These are phyloP conservation scores for Strix aluco DNA, from an alignment of 2,113 vertebrate species.

Conservation along the genomic window DNA sequence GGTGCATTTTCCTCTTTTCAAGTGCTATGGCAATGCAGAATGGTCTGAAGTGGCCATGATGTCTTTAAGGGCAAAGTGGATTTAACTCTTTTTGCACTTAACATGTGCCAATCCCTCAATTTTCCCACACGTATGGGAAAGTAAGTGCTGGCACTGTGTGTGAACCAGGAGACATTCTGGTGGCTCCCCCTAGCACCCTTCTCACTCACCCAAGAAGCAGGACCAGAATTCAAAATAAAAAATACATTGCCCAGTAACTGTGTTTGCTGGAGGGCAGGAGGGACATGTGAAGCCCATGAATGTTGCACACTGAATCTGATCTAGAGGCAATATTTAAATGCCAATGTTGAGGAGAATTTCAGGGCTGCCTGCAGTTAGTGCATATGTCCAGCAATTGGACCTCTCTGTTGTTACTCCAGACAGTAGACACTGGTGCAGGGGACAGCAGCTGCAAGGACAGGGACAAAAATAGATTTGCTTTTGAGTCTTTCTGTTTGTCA, in stretches of 20 bases:
- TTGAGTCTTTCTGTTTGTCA: neutral
- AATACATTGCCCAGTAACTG: neutral
- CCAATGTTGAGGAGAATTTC: neutral
- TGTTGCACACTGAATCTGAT: neutral
- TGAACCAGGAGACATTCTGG: neutral
- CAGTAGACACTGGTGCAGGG: neutral
- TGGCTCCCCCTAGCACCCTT: neutral
- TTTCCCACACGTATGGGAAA: neutral
- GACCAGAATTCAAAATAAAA: neutral
- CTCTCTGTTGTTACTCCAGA: neutral
- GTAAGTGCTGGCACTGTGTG: neutral
- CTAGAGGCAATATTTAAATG: neutral
- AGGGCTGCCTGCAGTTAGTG: neutral
- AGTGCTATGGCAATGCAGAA: neutral
- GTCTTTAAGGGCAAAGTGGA: neutral
- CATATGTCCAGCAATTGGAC: neutral
- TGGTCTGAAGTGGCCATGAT: neutral
- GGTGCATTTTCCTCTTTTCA: neutral
- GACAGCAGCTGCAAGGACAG: neutral
- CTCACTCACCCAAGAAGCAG: neutral
- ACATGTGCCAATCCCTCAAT: fast-evolving
- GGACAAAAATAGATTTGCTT: neutral
- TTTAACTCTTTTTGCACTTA: neutral
- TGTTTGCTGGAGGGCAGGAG: neutral
- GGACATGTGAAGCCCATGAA: neutral